Evolutionary conservation across 37 sponge, comb jelly and placozoan species (phyloP).

Genomic region (Spongilla lacustris): DNA sequence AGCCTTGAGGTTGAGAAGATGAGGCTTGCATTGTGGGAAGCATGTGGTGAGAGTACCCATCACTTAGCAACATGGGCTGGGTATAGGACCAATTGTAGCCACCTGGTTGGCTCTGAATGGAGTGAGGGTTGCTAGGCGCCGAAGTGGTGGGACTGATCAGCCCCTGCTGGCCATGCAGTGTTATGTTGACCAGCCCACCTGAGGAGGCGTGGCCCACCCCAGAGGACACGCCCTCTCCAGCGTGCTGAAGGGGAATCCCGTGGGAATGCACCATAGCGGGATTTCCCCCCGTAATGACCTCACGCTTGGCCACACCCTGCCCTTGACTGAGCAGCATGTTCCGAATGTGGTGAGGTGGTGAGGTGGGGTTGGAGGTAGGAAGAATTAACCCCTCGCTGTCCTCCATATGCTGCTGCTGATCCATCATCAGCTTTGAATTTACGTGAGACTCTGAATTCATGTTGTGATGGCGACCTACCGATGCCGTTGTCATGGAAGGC

Average conservation of each 20-base stretch:
- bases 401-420: not conserved
- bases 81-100: constrained; percentile 53
- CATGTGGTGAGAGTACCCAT: constrained; percentile 13
- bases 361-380: constrained; percentile 38
- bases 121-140: constrained; percentile 18
- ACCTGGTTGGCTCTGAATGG: constrained; percentile 6
- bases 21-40: constrained; percentile 42
- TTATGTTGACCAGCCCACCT: not conserved
- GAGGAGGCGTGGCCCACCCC: not conserved
- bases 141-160: constrained; percentile 46
- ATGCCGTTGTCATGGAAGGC: not conserved
- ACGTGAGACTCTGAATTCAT: constrained; percentile 2
- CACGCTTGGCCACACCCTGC: constrained; percentile 11
- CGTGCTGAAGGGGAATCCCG: not conserved
- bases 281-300: constrained; percentile 31
- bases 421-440: not conserved
- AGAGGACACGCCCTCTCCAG: not conserved
- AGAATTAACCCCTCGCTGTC: constrained; percentile 7
- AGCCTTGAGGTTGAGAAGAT: constrained; percentile 45
- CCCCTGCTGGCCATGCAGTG: not conserved
- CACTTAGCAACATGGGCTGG: constrained; percentile 31
- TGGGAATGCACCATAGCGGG: constrained; percentile 2
- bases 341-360: constrained; percentile 47
- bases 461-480: not conserved
- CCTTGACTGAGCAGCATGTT: constrained; percentile 37